phyloP scores from a whole-genome alignment of 2,888 invertebrate species.

The Molanna angustata region DNA sequence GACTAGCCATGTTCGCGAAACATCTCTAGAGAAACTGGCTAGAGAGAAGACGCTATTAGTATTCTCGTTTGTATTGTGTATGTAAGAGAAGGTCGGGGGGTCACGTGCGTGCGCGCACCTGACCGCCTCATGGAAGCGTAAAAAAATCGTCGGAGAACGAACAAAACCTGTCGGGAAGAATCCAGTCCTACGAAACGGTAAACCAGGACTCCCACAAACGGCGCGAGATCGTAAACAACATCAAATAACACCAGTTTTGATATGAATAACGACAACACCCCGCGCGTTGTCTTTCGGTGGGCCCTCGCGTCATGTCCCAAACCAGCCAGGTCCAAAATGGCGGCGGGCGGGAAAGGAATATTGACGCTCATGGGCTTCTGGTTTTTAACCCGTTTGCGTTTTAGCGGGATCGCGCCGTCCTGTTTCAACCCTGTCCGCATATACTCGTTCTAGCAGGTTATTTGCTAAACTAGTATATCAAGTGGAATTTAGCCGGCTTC shows the following conservation, averaged over 20 bases:
- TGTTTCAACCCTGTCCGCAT: not conserved
- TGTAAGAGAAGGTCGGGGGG: constrained; percentile 15
- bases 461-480: constrained; percentile 13
- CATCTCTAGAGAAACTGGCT: too few relatives aligned
- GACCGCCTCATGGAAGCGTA: not conserved
- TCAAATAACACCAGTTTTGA: too few relatives aligned
- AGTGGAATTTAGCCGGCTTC: constrained; percentile 4
- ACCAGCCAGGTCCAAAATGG: too few relatives aligned
- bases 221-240: too few relatives aligned
- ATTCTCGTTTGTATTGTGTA: too few relatives aligned
- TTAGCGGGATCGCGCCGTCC: constrained; percentile 18
- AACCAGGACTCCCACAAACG: constrained; percentile 16
- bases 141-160: constrained; percentile 4
- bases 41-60: too few relatives aligned
- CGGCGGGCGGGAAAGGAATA: not conserved
- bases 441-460: constrained; percentile 12
- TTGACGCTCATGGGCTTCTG: too few relatives aligned
- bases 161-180: constrained; percentile 12
- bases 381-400: constrained; percentile 17
- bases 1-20: too few relatives aligned
- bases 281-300: too few relatives aligned
- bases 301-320: too few relatives aligned
- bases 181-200: constrained; percentile 25
- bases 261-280: too few relatives aligned
- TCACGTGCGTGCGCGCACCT: constrained; percentile 9